These are phyloP conservation scores for Oscheius sp. DNA, from an alignment of 2,888 invertebrate genomes.

Conservation along the genomic window DNA sequence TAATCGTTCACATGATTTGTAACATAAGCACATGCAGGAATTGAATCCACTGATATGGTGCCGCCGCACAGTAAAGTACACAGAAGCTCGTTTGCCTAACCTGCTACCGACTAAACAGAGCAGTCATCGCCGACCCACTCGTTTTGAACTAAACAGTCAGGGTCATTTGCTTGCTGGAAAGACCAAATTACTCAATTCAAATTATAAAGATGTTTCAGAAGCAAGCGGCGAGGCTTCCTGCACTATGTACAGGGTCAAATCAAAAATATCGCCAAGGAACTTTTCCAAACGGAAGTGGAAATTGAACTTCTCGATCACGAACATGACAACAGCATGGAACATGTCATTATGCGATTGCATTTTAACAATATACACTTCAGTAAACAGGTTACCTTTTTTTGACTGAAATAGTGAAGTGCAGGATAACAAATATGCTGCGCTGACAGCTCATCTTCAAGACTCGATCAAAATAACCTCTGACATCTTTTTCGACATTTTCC, in stretches of 20 bases:
- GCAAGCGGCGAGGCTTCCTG: conserved; percentile 91
- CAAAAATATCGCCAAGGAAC: conserved; percentile 76
- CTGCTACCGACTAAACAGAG: conserved; percentile 36
- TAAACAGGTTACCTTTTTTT: conserved; percentile 23
- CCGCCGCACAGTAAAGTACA: conserved; percentile 37
- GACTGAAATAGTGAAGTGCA: background rate
- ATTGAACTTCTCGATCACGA: conserved; percentile 90
- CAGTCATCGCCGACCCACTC: conserved; percentile 9
- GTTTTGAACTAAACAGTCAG: conserved; percentile 28
- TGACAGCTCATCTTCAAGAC: conserved; percentile 47
- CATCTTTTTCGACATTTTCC: conserved; percentile 94
- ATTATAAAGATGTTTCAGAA: conserved; percentile 74
- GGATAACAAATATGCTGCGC: conserved; percentile 41
- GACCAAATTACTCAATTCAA: too few relatives aligned
- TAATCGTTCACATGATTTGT: conserved; percentile 3
- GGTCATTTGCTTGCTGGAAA: background rate
- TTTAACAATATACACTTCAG: conserved; percentile 86
- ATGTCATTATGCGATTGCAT: conserved; percentile 91
- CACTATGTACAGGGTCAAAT: conserved; percentile 88
- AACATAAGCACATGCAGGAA: conserved; percentile 29
- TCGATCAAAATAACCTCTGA: conserved; percentile 75
- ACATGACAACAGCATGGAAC: conserved; percentile 87
- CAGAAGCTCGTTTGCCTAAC: conserved; percentile 34
- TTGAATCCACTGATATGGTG: conserved; percentile 28
- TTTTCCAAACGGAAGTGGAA: conserved; percentile 93